Conservation (phyloP, 2,888 invertebrate genomes). For the Dendrolimus pini region DNA sequence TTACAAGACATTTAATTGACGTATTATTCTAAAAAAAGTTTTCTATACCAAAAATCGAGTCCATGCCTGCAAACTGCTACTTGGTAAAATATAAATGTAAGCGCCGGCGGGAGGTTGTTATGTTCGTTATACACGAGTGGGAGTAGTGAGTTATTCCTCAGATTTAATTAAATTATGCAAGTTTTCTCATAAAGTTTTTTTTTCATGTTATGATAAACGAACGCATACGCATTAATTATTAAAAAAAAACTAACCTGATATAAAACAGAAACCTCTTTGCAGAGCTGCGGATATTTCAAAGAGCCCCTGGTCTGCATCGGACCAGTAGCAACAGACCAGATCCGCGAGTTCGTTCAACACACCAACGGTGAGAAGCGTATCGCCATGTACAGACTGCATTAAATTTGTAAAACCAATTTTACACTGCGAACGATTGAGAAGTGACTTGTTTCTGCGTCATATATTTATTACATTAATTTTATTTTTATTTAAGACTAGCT, state of each 20-base stretch:
- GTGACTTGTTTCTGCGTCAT: neutral
- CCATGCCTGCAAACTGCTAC: no score
- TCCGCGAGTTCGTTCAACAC: conserved; percentile 81
- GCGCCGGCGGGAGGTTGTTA: conserved; percentile 25
- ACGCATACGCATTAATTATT: conserved; percentile 69
- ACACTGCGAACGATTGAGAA: conserved; percentile 15
- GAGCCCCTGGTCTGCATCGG: conserved; percentile 92
- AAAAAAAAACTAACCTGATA: no score
- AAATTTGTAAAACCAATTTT: conserved; percentile 20
- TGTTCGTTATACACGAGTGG: conserved; percentile 38
- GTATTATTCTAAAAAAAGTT: no score
- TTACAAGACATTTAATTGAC: no score
- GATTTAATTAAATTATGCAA: conserved; percentile 61
- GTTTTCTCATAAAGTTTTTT: conserved; percentile 66
- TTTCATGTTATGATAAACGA: conserved; percentile 69
- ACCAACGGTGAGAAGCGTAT: conserved; percentile 89
- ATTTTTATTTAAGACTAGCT: no score
- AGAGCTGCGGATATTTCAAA: conserved; percentile 95
- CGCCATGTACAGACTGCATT: conserved; percentile 78
- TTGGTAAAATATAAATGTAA: no score
- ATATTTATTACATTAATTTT: no score
- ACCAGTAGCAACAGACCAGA: conserved; percentile 87
- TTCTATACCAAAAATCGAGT: no score
- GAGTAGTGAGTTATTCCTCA: conserved; percentile 46
- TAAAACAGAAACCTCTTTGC: conserved; percentile 15